Evolutionary conservation across 2,113 vertebrate genomes (phyloP).

Genomic region (Sapajus apella): DNA sequence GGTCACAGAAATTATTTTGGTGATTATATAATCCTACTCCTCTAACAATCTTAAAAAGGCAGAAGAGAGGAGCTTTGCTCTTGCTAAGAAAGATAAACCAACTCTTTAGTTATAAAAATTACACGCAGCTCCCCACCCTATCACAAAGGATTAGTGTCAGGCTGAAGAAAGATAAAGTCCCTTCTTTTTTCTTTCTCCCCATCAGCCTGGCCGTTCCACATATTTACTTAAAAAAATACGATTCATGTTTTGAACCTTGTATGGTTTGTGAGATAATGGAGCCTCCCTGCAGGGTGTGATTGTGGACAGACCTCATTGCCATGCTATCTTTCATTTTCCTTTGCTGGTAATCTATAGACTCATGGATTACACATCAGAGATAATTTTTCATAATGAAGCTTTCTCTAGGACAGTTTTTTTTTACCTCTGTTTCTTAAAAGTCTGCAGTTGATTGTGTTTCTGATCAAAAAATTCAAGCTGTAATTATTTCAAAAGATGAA

Average conservation of each 20-base stretch:
- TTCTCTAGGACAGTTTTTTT: constrained; percentile 48
- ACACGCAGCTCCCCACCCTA: neutral
- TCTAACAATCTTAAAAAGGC: neutral
- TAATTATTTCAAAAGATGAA: constrained; percentile 67
- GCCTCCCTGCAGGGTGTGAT: neutral
- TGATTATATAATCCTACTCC: neutral
- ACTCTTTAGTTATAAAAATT: neutral
- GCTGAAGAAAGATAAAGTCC: neutral
- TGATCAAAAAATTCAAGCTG: constrained; percentile 68
- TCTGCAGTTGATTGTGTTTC: neutral
- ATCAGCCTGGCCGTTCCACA: neutral
- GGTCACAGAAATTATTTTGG: neutral
- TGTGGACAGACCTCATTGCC: neutral
- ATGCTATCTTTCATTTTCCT: neutral
- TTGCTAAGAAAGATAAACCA: neutral
- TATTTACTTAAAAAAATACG: neutral
- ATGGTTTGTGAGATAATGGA: neutral
- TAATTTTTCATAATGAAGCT: constrained; percentile 40
- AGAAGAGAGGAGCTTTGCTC: neutral
- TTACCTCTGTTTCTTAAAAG: constrained; percentile 39
- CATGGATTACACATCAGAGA: constrained; percentile 31
- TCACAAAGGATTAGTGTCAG: constrained; percentile 6
- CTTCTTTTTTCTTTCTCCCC: neutral
- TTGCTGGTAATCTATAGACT: constrained; percentile 1
- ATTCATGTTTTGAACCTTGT: neutral